Conservation (phyloP, 2,888 invertebrate species). For the Heliconius hortense region DNA sequence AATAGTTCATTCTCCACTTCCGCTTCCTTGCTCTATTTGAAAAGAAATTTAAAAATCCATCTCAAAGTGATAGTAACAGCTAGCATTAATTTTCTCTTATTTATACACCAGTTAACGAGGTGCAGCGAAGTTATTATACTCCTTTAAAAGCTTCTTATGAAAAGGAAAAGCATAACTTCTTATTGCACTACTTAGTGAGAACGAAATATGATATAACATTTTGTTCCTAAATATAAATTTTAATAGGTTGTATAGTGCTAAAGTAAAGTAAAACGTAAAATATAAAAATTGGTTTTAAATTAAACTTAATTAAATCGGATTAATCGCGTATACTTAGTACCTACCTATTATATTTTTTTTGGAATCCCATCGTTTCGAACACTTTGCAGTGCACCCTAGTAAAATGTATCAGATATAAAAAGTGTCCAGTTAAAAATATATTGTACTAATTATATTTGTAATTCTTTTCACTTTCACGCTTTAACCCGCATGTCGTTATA, state of each 20-base stretch:
- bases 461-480: not conserved
- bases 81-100: not conserved
- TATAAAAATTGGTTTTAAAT: too few relatives aligned
- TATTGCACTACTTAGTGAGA: not conserved
- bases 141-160: conserved; percentile 1
- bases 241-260: not conserved
- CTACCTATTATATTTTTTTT: too few relatives aligned
- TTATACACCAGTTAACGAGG: not conserved
- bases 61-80: not conserved
- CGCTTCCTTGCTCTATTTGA: not conserved
- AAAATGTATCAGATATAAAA: too few relatives aligned
- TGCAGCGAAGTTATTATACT: not conserved
- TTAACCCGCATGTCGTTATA: not conserved
- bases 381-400: not conserved
- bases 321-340: too few relatives aligned
- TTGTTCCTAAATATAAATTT: not conserved
- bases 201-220: not conserved
- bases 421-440: too few relatives aligned
- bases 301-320: too few relatives aligned
- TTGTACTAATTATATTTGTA: not conserved
- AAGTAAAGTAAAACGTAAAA: not conserved
- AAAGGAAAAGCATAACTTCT: not conserved
- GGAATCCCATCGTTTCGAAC: too few relatives aligned
- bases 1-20: too few relatives aligned
- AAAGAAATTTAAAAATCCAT: not conserved